Evolutionary conservation across 2,888 invertebrate genomes (phyloP).

Genomic region (Luperina nickerlii): DNA sequence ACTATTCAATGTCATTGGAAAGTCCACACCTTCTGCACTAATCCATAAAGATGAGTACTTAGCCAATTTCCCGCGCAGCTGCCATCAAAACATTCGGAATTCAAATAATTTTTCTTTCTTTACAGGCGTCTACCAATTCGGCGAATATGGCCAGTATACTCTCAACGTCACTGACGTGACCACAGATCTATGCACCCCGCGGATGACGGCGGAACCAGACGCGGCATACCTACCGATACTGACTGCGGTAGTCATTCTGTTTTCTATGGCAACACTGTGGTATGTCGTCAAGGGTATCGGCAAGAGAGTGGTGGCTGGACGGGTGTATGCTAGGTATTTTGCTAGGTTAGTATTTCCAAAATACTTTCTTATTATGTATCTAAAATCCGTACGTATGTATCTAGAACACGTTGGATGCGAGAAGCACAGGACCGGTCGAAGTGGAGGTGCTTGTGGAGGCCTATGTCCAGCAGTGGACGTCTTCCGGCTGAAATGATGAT

Average conservation of each 20-base stretch:
- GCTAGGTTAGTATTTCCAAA: conserved; percentile 76
- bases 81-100: conserved; percentile 5
- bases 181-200: conserved; percentile 75
- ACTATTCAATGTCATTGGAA: background rate
- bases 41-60: background rate
- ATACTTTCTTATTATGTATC: background rate
- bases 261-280: conserved; percentile 88
- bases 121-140: conserved; percentile 83
- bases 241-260: conserved; percentile 83
- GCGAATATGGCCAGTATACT: conserved; percentile 85
- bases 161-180: conserved; percentile 76
- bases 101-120: conserved; percentile 21
- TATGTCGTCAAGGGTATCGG: conserved; percentile 86
- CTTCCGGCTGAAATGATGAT: no score
- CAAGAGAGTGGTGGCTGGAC: conserved; percentile 83
- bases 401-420: no score
- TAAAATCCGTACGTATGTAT: no score
- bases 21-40: no score
- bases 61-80: background rate
- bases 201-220: conserved; percentile 87
- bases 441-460: no score
- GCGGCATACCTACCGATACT: conserved; percentile 86
- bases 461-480: no score
- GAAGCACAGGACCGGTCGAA: no score
- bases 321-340: conserved; percentile 85